A percentile compares a stretch with the other conserved stretches of the same genome.
Evolutionary conservation across 2,113 vertebrate genomes (phyloP).

Genomic region (Tychaedon coryphoeus): DNA sequence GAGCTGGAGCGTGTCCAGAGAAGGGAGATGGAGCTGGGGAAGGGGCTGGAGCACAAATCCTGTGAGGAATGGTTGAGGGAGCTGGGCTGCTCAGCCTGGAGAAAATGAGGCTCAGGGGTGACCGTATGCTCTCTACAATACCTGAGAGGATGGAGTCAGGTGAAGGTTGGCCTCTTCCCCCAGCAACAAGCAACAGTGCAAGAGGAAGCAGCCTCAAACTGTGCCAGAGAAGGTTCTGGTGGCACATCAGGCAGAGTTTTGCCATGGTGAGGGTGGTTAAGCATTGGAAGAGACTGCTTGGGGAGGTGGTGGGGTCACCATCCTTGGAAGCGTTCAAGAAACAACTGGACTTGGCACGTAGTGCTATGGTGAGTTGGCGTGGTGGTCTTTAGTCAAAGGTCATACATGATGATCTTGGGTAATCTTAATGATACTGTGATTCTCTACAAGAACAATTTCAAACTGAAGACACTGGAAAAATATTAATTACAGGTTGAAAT

Average conservation of each 20-base stretch:
- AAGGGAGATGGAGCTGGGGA: accelerated
- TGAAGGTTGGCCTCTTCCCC: accelerated
- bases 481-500: not conserved
- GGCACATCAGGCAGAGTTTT: not conserved
- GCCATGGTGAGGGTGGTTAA: not conserved
- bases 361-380: not conserved
- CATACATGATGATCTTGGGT: not conserved
- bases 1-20: accelerated
- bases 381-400: not conserved
- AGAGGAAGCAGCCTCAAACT: not conserved
- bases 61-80: accelerated
- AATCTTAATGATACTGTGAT: not conserved
- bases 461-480: not conserved
- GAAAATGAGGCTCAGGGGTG: not conserved
- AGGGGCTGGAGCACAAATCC: not conserved
- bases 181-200: not conserved
- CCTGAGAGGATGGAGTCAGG: not conserved
- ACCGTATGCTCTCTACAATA: not conserved
- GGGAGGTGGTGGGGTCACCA: too few relatives aligned
- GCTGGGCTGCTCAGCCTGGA: not conserved
- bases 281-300: not conserved
- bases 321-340: not conserved
- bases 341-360: accelerated
- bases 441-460: not conserved
- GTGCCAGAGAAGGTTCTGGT: not conserved